A percentile compares a stretch with the other conserved stretches of the same genome.
Conservation (phyloP, 2,113 vertebrate species). For the Gobio gobio region DNA sequence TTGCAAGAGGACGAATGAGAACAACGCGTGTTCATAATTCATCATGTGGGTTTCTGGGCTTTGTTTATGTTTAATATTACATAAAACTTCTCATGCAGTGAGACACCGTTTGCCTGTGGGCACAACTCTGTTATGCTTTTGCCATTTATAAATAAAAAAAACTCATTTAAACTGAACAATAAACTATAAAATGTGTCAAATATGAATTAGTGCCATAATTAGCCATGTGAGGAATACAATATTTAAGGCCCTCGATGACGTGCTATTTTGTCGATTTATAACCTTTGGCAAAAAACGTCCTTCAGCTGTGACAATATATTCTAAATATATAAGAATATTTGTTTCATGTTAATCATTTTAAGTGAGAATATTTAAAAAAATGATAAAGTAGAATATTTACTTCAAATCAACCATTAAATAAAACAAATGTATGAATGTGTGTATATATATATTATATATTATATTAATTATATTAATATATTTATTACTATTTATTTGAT, state of each 20-base stretch:
- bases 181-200: background rate
- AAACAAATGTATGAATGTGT: no score
- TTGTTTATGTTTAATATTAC: background rate
- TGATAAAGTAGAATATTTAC: background rate
- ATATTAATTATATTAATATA: no score
- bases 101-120: background rate
- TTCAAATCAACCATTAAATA: no score
- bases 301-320: background rate
- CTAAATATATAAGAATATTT: background rate
- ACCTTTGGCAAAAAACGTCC: background rate
- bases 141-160: background rate
- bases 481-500: no score
- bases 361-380: background rate
- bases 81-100: background rate
- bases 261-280: background rate
- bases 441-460: no score
- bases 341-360: background rate
- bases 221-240: background rate
- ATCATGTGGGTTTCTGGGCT: background rate
- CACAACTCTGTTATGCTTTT: background rate
- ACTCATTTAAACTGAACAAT: no score
- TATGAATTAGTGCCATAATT: background rate
- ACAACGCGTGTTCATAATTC: background rate
- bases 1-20: constrained; percentile 8
- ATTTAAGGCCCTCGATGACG: background rate